Conservation (phyloP, 2,113 vertebrate species). For the Heterotis niloticus region DNA sequence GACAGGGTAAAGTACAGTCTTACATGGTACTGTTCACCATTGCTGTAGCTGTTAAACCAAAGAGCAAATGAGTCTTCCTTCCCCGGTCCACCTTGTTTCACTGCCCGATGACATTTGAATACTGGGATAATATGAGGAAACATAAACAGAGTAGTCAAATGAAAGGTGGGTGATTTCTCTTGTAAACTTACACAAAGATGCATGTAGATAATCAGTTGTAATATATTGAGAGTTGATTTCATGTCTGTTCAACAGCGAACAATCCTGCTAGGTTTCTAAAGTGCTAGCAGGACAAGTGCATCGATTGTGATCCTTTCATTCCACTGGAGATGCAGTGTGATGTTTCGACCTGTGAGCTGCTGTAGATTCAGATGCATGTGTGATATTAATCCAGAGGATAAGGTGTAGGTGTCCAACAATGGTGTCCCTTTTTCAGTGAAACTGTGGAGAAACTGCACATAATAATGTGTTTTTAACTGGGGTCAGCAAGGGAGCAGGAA, state of each 20-base stretch:
- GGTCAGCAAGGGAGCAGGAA: too few relatives aligned
- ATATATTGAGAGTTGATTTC: background rate
- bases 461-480: too few relatives aligned
- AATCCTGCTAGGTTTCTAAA: background rate
- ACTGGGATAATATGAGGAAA: slow-evolving; percentile 32
- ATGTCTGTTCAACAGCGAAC: background rate
- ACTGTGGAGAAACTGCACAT: too few relatives aligned
- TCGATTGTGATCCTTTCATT: background rate
- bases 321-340: too few relatives aligned
- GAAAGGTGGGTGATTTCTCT: slow-evolving; percentile 10
- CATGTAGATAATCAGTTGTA: background rate
- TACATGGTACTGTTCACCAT: too few relatives aligned
- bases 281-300: background rate
- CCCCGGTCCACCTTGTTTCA: background rate
- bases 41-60: too few relatives aligned
- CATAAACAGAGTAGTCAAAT: slow-evolving; percentile 32
- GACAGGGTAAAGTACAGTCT: too few relatives aligned
- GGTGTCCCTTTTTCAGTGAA: too few relatives aligned
- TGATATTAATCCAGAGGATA: background rate
- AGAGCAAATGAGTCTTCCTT: background rate
- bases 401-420: background rate
- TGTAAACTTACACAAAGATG: slow-evolving; percentile 16
- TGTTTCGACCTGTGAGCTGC: background rate
- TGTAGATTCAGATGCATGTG: background rate
- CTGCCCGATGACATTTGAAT: slow-evolving; percentile 28